phyloP scores from a whole-genome alignment of 2,113 vertebrate genomes.

The Ammodramus savannarum region DNA sequence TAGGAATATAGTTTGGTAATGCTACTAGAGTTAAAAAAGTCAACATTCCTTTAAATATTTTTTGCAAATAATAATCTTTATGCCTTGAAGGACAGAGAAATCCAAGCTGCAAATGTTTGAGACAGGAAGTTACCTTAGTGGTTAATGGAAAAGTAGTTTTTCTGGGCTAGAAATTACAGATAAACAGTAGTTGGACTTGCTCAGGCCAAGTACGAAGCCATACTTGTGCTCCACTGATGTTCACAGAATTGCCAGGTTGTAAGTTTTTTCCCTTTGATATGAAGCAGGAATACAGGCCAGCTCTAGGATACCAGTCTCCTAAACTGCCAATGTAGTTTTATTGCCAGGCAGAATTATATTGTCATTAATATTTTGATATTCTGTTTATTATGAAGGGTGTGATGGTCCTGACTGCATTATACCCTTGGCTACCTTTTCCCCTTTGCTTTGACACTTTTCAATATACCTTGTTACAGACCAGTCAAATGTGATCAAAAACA shows the following conservation, averaged over 20 bases:
- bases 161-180: neutral
- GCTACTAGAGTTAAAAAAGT: neutral
- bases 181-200: neutral
- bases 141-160: neutral
- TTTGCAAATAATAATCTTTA: neutral
- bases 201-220: neutral
- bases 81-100: neutral
- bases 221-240: neutral
- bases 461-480: neutral
- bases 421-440: neutral
- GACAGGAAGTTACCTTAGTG: neutral
- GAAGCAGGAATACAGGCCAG: neutral
- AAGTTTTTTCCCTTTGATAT: neutral
- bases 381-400: neutral
- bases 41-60: neutral
- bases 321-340: neutral
- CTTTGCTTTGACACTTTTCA: neutral
- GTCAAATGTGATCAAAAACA: slow-evolving; percentile 2
- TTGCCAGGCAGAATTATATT: neutral
- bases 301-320: neutral
- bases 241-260: neutral
- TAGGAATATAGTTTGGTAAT: neutral
- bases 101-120: neutral
- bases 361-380: neutral
- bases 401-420: neutral